Conservation (phyloP, 2,797 vertebrate genomes). For the Manis crassicaudata region DNA sequence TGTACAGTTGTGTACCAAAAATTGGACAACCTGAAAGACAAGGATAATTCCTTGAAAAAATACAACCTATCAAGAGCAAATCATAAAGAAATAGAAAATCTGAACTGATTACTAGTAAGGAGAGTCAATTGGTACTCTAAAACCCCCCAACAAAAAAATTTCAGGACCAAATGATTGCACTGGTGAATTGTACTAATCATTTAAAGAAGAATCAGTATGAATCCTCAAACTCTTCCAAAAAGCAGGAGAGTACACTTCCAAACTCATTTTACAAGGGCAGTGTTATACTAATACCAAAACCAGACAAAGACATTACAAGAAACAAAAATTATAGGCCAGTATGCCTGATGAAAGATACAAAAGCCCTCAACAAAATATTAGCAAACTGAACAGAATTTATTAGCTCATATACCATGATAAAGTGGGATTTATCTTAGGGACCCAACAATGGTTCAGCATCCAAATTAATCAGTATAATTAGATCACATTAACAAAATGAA, state of each 20-base stretch:
- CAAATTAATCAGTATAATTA: neutral
- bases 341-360: neutral
- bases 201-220: neutral
- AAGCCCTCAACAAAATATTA: neutral
- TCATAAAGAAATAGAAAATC: neutral
- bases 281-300: neutral
- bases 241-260: neutral
- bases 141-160: neutral
- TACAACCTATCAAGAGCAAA: neutral
- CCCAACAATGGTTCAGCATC: neutral
- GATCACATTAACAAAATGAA: neutral
- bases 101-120: neutral
- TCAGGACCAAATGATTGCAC: neutral
- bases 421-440: neutral
- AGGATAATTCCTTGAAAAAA: neutral
- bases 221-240: neutral
- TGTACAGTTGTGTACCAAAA: neutral
- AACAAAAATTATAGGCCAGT: neutral
- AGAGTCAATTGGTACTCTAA: neutral
- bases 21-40: neutral
- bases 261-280: neutral
- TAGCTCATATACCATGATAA: neutral
- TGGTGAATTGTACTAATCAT: neutral
- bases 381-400: neutral
- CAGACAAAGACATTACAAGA: neutral